Evolutionary conservation across 2,888 invertebrate genomes (phyloP), one percentile per base, ranked within the genome.

Genomic region (Thecophora atra): DNA sequence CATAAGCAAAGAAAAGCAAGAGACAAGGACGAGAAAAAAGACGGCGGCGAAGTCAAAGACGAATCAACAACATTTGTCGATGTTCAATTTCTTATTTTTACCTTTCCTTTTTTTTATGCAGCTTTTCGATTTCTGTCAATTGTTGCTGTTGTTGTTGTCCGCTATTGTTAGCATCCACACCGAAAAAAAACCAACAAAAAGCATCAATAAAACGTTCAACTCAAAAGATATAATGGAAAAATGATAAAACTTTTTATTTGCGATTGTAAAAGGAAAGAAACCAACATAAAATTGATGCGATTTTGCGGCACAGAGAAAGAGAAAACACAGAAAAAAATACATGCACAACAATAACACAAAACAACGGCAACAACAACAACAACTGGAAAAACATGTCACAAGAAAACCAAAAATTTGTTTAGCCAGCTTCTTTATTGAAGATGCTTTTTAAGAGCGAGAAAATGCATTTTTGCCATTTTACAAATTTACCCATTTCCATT

Each of bases 201-300:
- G 54, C 37, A 24, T 66, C 67, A 72, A 66, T 64, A 72, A 72
- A 66, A 72, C 56, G 58, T 51, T 60, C 67, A 67, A 72, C 66
- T 30, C 15, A 58, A 72, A 60, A 30, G 54, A 67, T 58, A 54
- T 56, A 72, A 66, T 66, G 63, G 56, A 66, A 72, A 72, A 72
- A 66, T 66, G 67, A 58, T 60, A 66, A 66, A 56, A 28, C 51
- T 72, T 67, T 51, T 72, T 72, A 71, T 56, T 64, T 54, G 60
- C 21, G 58, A 56, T 42, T 67, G 21, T n/a, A 42, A 5, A 37
- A 11, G 30, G 13, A 28, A n/a, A 52, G 37, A 28, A 21, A 67
- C n/a, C n/a, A n/a, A 67, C n/a, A 51, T 17, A 54, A 54, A 58
- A 58, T 26, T 58, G 26, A 58, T 58, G 58, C 52, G 21, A 17